A percentile compares a stretch with the other conserved stretches of the same genome.
These are phyloP conservation scores for Atractosteus spatula DNA, from an alignment of 2,113 vertebrate genomes.

Conservation along the genomic window DNA sequence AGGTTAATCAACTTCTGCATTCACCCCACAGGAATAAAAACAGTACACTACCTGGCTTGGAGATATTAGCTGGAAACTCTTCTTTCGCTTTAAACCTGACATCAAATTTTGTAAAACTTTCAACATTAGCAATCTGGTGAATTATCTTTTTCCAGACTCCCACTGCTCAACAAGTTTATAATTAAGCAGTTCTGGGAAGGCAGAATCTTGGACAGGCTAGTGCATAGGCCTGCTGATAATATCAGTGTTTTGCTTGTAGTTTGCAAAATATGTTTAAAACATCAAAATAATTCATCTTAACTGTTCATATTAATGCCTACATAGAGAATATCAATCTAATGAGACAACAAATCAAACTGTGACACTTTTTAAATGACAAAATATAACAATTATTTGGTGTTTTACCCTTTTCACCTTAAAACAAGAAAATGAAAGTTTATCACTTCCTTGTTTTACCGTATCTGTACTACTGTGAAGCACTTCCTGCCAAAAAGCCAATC, in stretches of 20 bases:
- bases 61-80: slow-evolving; percentile 7
- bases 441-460: slow-evolving; percentile 21
- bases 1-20: too few species aligned
- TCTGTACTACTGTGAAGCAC: slow-evolving; percentile 6
- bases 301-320: too few species aligned
- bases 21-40: background rate
- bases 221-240: background rate
- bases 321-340: too few species aligned
- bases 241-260: background rate
- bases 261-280: too few species aligned
- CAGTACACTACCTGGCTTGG: slow-evolving; percentile 5
- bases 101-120: slow-evolving; percentile 4
- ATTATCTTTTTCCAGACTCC: background rate
- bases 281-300: too few species aligned
- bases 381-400: background rate
- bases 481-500: slow-evolving; percentile 9
- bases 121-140: slow-evolving; percentile 15
- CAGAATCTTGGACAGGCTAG: too few species aligned
- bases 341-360: too few species aligned
- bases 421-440: slow-evolving; percentile 20
- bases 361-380: background rate
- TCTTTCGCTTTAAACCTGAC: background rate
- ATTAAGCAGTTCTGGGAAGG: too few species aligned
- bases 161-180: too few species aligned
- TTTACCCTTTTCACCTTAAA: background rate